Base-by-base conservation (phyloP, 1,140 invertebrate species). In the Papilio machaon region DNA sequence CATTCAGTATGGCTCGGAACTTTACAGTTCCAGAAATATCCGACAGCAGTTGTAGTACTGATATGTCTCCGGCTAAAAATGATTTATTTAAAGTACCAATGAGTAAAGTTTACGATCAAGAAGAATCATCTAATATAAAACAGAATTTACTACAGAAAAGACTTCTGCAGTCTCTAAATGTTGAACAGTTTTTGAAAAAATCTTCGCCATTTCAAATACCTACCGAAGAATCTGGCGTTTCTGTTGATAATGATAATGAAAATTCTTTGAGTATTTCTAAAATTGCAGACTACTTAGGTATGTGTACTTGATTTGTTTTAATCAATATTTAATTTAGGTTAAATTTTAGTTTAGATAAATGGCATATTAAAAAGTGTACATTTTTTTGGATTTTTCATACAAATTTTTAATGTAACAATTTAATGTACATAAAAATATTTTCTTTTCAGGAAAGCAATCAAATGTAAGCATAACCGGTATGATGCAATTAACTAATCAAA, bases 261-360 rank as follows among this genome's bases (percentile, higher is more conserved):
- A 91, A 90, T 82, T 94, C 92, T 6, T 82, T 94, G 11, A 94
- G 91, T 81, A 87, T 94, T 80, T 94, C 92, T 0, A 93, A 91
- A 81, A 94, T 94, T 86, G 91, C 92, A 46, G 92, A 94, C 80
- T 92, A 89, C 85, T 86, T 94, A 70, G 90, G 92, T 94, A 84
- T 87, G 87, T 83, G 35, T 79, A 49, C 1, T 2, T 67, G 17
- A 30, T 64, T 11, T 85, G 75, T 47, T 82, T 84, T 79, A 17
- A 17, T 52, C 38, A 38, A 2, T 38, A 38, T 38, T 38, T 38
- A 6, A 3, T 38, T 38, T 3, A 38, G 2, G 6, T 38, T 38
- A 38, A 6, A 3, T 38, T 38, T 38, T 38, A 38, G 2, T 38
- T 38, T 38, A 3, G 38, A 38, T 38, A 38, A 38, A 38, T 38